A percentile compares a stretch with the other conserved stretches of the same genome.
phyloP scores from a whole-genome alignment of 2,113 vertebrate species.

The Proteles cristata region DNA sequence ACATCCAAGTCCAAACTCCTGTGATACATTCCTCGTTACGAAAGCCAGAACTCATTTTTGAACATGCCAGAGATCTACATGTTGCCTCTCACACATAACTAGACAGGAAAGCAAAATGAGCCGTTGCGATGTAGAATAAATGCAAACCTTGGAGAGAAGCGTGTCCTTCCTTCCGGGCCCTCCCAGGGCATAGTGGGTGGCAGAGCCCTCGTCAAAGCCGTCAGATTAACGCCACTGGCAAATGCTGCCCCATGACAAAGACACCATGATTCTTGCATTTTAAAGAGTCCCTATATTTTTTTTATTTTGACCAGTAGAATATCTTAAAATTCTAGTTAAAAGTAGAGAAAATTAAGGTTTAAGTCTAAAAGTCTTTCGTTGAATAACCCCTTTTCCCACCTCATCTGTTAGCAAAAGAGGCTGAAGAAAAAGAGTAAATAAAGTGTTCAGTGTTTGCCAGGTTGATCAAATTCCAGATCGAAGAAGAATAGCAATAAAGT shows the following conservation, averaged over 20 bases:
- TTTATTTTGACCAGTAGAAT: not conserved
- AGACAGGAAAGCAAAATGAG: not conserved
- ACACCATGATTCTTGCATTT: not conserved
- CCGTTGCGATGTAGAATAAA: not conserved
- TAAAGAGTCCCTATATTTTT: not conserved
- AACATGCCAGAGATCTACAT: not conserved
- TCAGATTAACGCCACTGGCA: fast-evolving
- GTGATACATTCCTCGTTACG: not conserved
- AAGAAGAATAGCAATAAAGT: not conserved
- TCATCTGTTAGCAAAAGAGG: not conserved
- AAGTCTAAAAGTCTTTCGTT: not conserved
- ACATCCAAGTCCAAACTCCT: not conserved
- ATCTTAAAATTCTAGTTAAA: conserved; percentile 30
- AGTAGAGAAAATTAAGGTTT: not conserved
- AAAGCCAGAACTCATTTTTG: not conserved
- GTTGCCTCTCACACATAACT: not conserved
- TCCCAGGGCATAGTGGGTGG: fast-evolving
- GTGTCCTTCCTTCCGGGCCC: not conserved
- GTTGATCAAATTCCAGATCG: not conserved
- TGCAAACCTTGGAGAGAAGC: not conserved
- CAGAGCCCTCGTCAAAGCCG: fast-evolving
- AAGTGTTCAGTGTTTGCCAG: not conserved
- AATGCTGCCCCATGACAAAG: not conserved
- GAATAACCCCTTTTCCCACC: not conserved
- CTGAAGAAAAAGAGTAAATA: not conserved